Conservation (phyloP, 1,140 invertebrate species). For the Drosophila ercepeae region DNA sequence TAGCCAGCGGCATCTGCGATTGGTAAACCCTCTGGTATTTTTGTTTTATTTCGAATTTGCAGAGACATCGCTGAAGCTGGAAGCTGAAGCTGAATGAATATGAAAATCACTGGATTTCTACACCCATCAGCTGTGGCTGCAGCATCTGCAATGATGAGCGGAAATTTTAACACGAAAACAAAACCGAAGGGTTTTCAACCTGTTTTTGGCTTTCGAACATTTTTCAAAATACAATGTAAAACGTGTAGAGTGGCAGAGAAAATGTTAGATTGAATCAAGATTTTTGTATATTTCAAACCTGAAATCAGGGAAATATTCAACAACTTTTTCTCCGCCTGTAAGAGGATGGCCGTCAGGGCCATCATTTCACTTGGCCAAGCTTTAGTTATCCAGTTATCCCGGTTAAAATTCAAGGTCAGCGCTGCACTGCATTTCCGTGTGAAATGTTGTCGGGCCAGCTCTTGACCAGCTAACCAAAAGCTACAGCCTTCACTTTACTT, state of each 20-base stretch:
- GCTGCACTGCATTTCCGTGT: constrained; percentile 67
- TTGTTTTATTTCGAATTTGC: constrained; percentile 66
- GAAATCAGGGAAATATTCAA: neutral
- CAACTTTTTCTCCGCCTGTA: constrained; percentile 1
- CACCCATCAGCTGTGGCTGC: constrained; percentile 18
- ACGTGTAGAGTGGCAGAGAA: too few relatives aligned
- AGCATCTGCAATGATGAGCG: constrained; percentile 56
- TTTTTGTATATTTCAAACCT: too few relatives aligned
- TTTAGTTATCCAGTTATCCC: constrained; percentile 55
- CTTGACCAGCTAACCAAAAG: constrained; percentile 23
- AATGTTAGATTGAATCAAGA: too few relatives aligned
- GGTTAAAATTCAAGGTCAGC: constrained; percentile 68
- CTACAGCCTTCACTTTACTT: constrained; percentile 57
- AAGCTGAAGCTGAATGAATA: constrained; percentile 63
- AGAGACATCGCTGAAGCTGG: constrained; percentile 30
- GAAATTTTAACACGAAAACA: constrained; percentile 26
- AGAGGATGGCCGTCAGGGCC: constrained; percentile 43
- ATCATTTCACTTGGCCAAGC: constrained; percentile 67
- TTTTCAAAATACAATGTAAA: too few relatives aligned
- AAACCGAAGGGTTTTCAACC: neutral
- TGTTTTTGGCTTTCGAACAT: too few relatives aligned
- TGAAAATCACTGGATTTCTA: constrained; percentile 76
- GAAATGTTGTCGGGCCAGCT: constrained; percentile 65
- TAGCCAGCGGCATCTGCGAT: constrained; percentile 58
- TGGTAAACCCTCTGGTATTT: constrained; percentile 54